Conservation (phyloP, 2,888 invertebrate species). For the Amblyjoppa fuscipennis region DNA sequence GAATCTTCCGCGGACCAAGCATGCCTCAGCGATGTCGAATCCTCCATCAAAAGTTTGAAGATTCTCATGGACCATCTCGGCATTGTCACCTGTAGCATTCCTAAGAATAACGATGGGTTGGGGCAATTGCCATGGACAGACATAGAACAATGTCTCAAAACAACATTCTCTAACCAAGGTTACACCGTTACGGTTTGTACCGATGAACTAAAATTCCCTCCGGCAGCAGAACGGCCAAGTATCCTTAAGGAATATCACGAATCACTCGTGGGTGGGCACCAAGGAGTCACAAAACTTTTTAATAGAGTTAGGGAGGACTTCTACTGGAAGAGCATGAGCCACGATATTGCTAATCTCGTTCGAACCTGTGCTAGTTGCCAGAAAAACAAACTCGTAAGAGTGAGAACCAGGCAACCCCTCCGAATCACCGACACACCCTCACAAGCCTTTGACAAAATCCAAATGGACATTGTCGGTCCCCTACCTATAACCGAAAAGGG, state of each 20-base stretch:
- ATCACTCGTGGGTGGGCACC: slow-evolving; percentile 59
- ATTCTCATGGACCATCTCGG: slow-evolving; percentile 35
- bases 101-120: slow-evolving; percentile 31
- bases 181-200: slow-evolving; percentile 52
- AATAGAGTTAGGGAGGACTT: slow-evolving; percentile 60
- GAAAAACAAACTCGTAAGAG: slow-evolving; percentile 1
- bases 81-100: slow-evolving; percentile 42
- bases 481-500: slow-evolving; percentile 12
- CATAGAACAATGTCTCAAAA: slow-evolving; percentile 37
- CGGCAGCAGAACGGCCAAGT: background rate
- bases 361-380: slow-evolving; percentile 65
- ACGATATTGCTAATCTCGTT: slow-evolving; percentile 60
- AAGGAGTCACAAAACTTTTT: slow-evolving; percentile 56
- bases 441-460: slow-evolving; percentile 26
- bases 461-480: slow-evolving; percentile 23
- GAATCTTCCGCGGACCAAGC: background rate
- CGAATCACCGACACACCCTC: slow-evolving; percentile 38
- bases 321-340: slow-evolving; percentile 64
- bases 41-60: slow-evolving; percentile 40
- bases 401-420: slow-evolving; percentile 57
- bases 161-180: slow-evolving; percentile 34
- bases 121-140: slow-evolving; percentile 25
- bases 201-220: slow-evolving; percentile 43
- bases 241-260: slow-evolving; percentile 64
- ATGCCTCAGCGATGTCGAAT: slow-evolving; percentile 6